Conservation (phyloP, 2,888 invertebrate genomes). For the Campoplex nolae region DNA sequence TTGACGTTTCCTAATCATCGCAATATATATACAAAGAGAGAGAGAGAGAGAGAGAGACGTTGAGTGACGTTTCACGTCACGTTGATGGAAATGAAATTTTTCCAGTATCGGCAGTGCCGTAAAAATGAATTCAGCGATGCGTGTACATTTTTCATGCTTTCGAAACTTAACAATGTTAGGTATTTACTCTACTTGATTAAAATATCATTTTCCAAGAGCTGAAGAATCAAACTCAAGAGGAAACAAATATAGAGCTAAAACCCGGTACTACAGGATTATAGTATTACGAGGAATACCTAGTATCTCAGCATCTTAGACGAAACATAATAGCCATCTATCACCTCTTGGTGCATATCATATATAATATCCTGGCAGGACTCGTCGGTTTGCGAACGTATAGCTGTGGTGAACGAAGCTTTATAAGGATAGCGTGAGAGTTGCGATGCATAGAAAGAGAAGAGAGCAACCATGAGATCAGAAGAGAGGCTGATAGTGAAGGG, state of each 20-base stretch:
- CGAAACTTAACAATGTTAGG: background rate
- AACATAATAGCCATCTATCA: constrained; percentile 82
- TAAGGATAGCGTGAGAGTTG: constrained; percentile 60
- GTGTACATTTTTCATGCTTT: background rate
- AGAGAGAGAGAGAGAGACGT: background rate
- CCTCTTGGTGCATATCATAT: constrained; percentile 79
- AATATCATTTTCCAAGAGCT: background rate
- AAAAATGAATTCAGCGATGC: background rate
- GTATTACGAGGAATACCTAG: constrained; percentile 58
- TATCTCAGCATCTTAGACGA: constrained; percentile 76
- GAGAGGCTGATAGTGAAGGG: background rate
- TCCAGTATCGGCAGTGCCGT: background rate
- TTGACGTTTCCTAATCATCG: constrained; percentile 14
- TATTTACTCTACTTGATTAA: background rate
- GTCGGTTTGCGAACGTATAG: constrained; percentile 68
- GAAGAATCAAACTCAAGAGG: background rate
- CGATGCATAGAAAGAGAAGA: constrained; percentile 47
- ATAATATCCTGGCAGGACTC: constrained; percentile 80
- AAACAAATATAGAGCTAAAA: background rate
- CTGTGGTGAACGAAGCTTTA: constrained; percentile 58
- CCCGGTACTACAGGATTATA: constrained; percentile 31
- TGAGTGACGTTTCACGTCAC: background rate
- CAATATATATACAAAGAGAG: background rate
- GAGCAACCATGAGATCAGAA: background rate
- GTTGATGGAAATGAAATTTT: background rate